A percentile compares a stretch with the other conserved stretches of the same genome.
phyloP scores from a whole-genome alignment of 2,797 vertebrate species.

The Melanotaenia nigrans region DNA sequence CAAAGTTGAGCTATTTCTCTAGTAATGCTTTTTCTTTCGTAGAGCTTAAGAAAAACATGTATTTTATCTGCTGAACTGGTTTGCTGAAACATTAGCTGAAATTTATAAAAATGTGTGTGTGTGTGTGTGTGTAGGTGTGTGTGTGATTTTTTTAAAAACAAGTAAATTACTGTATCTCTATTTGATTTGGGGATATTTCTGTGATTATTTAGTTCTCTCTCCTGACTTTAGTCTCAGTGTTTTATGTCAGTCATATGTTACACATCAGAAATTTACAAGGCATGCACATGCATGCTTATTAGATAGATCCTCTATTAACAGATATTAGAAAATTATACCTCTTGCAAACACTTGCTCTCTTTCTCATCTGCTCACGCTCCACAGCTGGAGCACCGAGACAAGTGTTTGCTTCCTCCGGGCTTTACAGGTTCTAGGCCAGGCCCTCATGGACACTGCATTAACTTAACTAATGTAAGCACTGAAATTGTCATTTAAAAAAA shows the following conservation, averaged over 20 bases:
- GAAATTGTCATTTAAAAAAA: conserved; percentile 15
- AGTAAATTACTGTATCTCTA: conserved; percentile 19
- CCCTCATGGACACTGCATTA: neutral
- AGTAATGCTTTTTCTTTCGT: conserved; percentile 40
- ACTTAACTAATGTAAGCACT: neutral
- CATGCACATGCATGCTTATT: conserved; percentile 11
- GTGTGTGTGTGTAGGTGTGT: neutral
- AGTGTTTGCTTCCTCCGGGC: conserved; percentile 3
- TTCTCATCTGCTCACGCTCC: neutral
- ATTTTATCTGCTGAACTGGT: conserved; percentile 42
- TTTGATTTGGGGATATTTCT: conserved; percentile 27
- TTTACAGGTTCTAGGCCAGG: conserved; percentile 13
- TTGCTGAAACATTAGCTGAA: conserved; percentile 27
- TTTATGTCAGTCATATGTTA: conserved; percentile 1
- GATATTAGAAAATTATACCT: neutral
- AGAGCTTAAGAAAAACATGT: conserved; percentile 46
- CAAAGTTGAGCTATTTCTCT: conserved; percentile 66
- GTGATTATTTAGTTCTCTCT: conserved; percentile 28
- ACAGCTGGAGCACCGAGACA: neutral
- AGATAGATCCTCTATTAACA: conserved; percentile 11
- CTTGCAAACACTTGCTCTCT: neutral
- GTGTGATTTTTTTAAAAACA: neutral
- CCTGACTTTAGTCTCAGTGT: conserved; percentile 14
- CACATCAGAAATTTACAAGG: conserved; percentile 13
- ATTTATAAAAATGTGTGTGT: conserved; percentile 34